Conservation (phyloP, 2,113 vertebrate genomes). For the Megaceryle maxima region DNA sequence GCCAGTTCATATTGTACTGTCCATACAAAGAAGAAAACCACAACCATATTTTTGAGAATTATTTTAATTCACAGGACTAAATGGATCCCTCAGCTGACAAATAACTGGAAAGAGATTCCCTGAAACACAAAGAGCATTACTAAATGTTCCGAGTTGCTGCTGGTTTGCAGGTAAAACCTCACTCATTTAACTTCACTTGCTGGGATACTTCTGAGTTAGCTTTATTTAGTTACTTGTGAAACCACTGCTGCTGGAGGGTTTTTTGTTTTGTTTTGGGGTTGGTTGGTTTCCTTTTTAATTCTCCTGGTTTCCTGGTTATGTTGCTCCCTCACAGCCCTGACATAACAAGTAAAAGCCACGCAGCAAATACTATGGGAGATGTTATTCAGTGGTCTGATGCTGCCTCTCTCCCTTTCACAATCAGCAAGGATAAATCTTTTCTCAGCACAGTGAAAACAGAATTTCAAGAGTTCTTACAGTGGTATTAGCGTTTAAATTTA, state of each 20-base stretch:
- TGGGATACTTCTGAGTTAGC: not conserved
- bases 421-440: not conserved
- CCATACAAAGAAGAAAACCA: not conserved
- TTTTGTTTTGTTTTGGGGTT: not conserved
- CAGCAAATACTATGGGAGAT: not conserved
- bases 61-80: not conserved
- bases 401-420: not conserved
- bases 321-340: not conserved
- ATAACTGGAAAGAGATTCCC: not conserved
- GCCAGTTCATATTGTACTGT: not conserved
- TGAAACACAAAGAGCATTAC: not conserved
- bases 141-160: not conserved
- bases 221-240: not conserved
- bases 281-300: not conserved
- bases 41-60: not conserved
- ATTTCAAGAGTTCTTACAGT: not conserved
- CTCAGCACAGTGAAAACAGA: not conserved
- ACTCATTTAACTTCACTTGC: not conserved
- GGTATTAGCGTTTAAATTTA: not conserved
- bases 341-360: not conserved
- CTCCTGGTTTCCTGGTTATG: not conserved
- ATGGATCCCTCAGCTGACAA: not conserved
- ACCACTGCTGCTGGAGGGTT: not conserved
- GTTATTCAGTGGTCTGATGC: not conserved
- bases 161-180: not conserved